Evolutionary conservation across 2,888 invertebrate species (phyloP), one percentile per base, ranked within the genome.

Genomic region (Melanophora roralis): DNA sequence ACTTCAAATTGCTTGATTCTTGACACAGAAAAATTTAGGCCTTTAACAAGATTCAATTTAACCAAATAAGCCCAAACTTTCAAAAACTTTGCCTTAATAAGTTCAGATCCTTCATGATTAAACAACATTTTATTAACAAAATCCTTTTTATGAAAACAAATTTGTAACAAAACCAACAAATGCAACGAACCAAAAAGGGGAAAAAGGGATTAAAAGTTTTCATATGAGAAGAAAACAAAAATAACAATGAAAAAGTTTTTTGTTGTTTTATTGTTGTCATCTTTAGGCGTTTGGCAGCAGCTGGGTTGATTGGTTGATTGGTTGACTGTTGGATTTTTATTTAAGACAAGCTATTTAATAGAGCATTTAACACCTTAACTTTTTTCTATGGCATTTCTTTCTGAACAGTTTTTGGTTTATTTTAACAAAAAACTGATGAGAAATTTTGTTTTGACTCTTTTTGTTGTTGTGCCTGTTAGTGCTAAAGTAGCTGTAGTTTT

Each of bases 311-410:
- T 36, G 19, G 12, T 7, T 71, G 60, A 1, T 11, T 23, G 34
- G 12, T 34, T 53, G 53, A 9, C 14, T 55, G 14, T 62, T 45
- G 49, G 7, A 1, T 55, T 45, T 16, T 23, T 7, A 16, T 59
- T 45, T 72, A 47, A 55, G 45, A 62, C 53, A 43, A 72, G 9
- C 60, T 34, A 57, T n/a, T n/a, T n/a, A 69, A 71, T 36, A 59
- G 43, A 36, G 51, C 65, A 77, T 59, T 78, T 73, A 73, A 67
- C 78, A 78, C 78, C 72, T 78, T 21, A 60, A 72, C 51, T 77
- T 72, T 53, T 57, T 38, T 23, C 21, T 40, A 6, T n/a, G 27
- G 27, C 27, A 27, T 27, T 3, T 27, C 4, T 27, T 27, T 27
- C 6, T 27, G 6, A 5, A 27, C n/a, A n/a, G n/a, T n/a, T n/a